Evolutionary conservation across 2,888 invertebrate species (phyloP).

Genomic region (Ennomos erosarius): DNA sequence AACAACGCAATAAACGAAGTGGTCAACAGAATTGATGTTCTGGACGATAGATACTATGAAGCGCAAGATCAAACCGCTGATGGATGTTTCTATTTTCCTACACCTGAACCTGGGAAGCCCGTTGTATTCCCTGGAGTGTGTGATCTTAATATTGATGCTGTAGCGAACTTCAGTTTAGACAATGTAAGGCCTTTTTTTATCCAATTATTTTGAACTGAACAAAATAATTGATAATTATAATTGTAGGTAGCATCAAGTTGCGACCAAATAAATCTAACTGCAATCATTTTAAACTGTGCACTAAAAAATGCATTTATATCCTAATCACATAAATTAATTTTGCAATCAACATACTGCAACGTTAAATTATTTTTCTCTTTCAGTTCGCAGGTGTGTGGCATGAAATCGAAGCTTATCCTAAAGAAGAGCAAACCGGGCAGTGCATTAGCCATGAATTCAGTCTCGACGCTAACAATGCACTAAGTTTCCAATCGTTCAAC

Average conservation of each 20-base stretch:
- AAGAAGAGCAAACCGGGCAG: slow-evolving; percentile 45
- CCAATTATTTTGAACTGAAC: no score
- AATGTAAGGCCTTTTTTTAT: slow-evolving; percentile 23
- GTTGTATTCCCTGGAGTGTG: slow-evolving; percentile 61
- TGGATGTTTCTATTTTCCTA: slow-evolving; percentile 64
- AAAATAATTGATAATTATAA: no score
- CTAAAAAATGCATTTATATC: no score
- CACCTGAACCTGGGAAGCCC: slow-evolving; percentile 47
- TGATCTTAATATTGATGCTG: slow-evolving; percentile 44
- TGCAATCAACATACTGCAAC: not conserved
- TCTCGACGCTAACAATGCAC: slow-evolving; percentile 14
- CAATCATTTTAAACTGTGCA: no score
- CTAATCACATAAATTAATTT: not conserved
- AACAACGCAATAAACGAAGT: slow-evolving; percentile 45
- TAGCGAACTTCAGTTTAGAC: slow-evolving; percentile 42
- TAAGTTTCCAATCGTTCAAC: slow-evolving; percentile 45
- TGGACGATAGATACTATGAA: slow-evolving; percentile 53
- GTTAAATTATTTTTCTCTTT: not conserved
- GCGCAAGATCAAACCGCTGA: slow-evolving; percentile 46
- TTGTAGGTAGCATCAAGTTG: no score
- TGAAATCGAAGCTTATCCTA: slow-evolving; percentile 48
- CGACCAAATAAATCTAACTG: no score
- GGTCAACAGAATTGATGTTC: slow-evolving; percentile 47
- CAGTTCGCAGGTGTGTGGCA: slow-evolving; percentile 48
- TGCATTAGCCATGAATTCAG: slow-evolving; percentile 48